Evolutionary conservation across 1,140 invertebrate genomes (phyloP).

Genomic region (Ceratina japonica): DNA sequence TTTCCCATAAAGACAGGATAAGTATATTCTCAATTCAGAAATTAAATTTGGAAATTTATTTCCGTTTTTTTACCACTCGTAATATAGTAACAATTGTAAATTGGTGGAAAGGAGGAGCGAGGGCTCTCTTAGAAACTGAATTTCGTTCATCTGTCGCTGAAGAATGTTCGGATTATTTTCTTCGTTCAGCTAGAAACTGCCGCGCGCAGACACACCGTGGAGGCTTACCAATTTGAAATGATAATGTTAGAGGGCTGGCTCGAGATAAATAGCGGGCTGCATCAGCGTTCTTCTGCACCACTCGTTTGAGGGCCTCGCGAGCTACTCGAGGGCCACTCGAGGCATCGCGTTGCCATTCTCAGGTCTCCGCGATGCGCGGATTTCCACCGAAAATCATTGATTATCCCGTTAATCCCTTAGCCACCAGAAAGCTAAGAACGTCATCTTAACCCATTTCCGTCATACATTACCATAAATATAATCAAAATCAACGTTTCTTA

Average conservation of each 20-base stretch:
- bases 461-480: no score
- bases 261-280: conserved; percentile 47
- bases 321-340: conserved; percentile 35
- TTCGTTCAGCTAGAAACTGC: conserved; percentile 18
- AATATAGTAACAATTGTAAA: no score
- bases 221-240: conserved; percentile 44
- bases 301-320: conserved; percentile 15
- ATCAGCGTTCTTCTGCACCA: conserved; percentile 44
- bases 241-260: conserved; percentile 38
- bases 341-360: conserved; percentile 42
- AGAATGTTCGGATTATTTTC: conserved; percentile 9
- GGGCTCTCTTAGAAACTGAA: no score
- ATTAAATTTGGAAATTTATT: no score
- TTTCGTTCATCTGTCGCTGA: not conserved
- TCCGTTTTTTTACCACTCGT: no score
- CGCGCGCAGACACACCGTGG: conserved; percentile 20
- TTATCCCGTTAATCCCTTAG: not conserved
- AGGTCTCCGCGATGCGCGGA: conserved; percentile 13
- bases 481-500: no score
- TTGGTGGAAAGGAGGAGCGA: not conserved
- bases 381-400: conserved; percentile 19
- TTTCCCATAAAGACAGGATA: no score
- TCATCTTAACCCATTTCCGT: no score
- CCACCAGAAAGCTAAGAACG: no score
- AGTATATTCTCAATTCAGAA: no score